phyloP scores from a whole-genome alignment of 2,888 invertebrate genomes.

The Eupithecia exiguata region DNA sequence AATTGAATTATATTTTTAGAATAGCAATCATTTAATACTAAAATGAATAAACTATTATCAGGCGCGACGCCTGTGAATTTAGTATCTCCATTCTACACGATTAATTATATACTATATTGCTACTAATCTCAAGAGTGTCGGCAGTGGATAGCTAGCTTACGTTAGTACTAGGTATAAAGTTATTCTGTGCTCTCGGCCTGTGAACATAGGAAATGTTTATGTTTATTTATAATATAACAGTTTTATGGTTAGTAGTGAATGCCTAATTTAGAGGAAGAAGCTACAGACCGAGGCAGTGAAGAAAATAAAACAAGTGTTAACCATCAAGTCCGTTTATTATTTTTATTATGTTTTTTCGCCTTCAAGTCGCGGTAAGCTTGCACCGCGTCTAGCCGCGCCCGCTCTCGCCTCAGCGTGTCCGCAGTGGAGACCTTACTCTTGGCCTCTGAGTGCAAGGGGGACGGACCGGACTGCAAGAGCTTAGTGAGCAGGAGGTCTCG shows the following conservation, averaged over 20 bases:
- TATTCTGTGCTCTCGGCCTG: too few relatives aligned
- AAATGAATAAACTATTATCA: neutral
- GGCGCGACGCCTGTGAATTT: neutral
- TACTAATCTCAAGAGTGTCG: too few relatives aligned
- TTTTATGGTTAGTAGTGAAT: too few relatives aligned
- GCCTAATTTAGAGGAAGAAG: too few relatives aligned
- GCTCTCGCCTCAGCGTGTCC: constrained; percentile 49
- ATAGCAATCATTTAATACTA: neutral
- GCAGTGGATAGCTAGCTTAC: too few relatives aligned
- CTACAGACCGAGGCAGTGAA: neutral
- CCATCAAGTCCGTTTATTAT: constrained; percentile 27
- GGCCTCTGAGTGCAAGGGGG: neutral
- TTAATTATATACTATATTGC: too few relatives aligned
- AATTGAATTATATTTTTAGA: too few relatives aligned
- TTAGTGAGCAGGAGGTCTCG: constrained; percentile 82
- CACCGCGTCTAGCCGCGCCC: constrained; percentile 60
- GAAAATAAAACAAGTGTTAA: neutral
- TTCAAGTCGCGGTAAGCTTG: constrained; percentile 66
- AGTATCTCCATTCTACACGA: neutral
- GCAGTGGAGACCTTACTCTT: constrained; percentile 31
- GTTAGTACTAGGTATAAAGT: too few relatives aligned
- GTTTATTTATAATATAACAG: too few relatives aligned
- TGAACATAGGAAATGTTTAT: too few relatives aligned
- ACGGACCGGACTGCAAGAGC: constrained; percentile 44
- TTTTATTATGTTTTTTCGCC: constrained; percentile 38